These are phyloP conservation scores for Elymnias hypermnestra DNA, from an alignment of 1,140 invertebrate species.

Conservation along the genomic window DNA sequence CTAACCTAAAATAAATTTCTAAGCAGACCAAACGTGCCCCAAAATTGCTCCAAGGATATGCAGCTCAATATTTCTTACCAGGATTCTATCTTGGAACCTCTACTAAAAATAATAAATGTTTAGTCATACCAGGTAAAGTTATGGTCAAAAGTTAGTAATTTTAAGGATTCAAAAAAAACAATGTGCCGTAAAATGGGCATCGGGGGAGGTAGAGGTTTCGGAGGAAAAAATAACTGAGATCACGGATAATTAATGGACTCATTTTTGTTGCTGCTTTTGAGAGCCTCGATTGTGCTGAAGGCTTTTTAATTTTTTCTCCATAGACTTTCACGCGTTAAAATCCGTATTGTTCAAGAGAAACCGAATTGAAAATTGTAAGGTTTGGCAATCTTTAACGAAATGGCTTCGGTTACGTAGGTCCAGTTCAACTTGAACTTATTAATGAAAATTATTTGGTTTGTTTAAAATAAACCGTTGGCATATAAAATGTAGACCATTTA, in stretches of 20 bases:
- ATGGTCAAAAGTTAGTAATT: too few relatives aligned
- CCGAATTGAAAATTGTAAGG: conserved; percentile 57
- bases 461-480: too few relatives aligned
- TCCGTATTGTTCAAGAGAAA: conserved; percentile 57
- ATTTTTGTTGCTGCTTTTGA: conserved; percentile 74
- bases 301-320: conserved; percentile 53
- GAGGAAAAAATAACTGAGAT: conserved; percentile 60
- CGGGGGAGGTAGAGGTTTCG: conserved; percentile 4
- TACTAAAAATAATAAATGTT: neutral
- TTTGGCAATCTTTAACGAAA: conserved; percentile 35
- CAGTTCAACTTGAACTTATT: conserved; percentile 17
- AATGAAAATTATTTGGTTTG: conserved; percentile 14
- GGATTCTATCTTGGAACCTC: too few relatives aligned
- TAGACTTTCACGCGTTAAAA: conserved; percentile 44
- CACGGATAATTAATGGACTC: conserved; percentile 73
- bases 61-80: too few relatives aligned
- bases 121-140: too few relatives aligned
- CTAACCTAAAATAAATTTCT: too few relatives aligned
- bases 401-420: conserved; percentile 16
- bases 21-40: too few relatives aligned
- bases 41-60: too few relatives aligned
- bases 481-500: too few relatives aligned
- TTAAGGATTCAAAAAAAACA: too few relatives aligned
- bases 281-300: conserved; percentile 66
- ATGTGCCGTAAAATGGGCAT: conserved; percentile 24